Conservation (phyloP, 92 coral and sea anemone species). For the Actinostola sp. region DNA sequence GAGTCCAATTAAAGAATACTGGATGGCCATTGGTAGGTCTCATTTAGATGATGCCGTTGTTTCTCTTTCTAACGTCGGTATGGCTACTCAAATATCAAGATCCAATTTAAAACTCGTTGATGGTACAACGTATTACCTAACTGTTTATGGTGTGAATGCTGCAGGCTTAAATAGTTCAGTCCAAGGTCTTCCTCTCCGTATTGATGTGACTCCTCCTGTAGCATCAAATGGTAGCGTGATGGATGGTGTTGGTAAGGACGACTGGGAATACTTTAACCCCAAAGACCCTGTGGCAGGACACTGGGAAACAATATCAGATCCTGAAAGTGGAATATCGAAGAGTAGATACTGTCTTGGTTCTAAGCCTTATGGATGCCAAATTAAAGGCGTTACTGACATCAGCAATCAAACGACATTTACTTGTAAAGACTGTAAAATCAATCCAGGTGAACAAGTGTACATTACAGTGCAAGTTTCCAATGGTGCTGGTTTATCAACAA, state of each 20-base stretch:
- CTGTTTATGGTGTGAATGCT: constrained; percentile 72
- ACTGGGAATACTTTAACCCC: constrained; percentile 51
- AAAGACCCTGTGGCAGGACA: constrained; percentile 55
- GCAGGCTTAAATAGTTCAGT: constrained; percentile 67
- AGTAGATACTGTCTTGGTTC: constrained; percentile 77
- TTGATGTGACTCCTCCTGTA: constrained; percentile 75
- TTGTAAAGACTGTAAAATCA: constrained; percentile 59
- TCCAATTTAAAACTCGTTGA: constrained; percentile 44
- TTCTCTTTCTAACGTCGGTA: constrained; percentile 39
- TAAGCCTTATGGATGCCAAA: constrained; percentile 73
- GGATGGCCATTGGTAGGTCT: constrained; percentile 58
- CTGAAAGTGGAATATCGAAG: constrained; percentile 68
- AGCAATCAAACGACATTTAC: constrained; percentile 59
- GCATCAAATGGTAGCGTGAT: constrained; percentile 47
- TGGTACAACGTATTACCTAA: constrained; percentile 56
- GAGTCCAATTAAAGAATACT: constrained; percentile 70
- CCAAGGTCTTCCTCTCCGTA: constrained; percentile 51
- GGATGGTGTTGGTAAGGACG: constrained; percentile 44
- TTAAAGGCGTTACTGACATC: constrained; percentile 52
- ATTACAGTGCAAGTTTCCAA: constrained; percentile 73
- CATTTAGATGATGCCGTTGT: constrained; percentile 61
- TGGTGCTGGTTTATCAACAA: constrained; percentile 74
- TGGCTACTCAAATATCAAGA: constrained; percentile 45
- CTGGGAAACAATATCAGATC: constrained; percentile 75
- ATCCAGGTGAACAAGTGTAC: constrained; percentile 66